phyloP scores from a whole-genome alignment of 2,797 vertebrate species.

The Melanotaenia boesemani region DNA sequence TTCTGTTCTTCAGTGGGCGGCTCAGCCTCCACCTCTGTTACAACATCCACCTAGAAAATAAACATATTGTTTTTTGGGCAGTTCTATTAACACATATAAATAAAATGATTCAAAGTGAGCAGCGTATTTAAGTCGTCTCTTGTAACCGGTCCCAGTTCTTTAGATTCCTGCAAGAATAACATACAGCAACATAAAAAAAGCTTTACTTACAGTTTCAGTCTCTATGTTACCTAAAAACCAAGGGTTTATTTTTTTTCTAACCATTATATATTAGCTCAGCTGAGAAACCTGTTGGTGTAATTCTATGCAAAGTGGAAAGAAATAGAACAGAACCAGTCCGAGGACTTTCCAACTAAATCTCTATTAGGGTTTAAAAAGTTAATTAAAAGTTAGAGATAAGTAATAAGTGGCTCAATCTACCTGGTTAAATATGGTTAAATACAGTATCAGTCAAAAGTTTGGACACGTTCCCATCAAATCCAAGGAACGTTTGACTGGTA shows the following conservation, averaged over 20 bases:
- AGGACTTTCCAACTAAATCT: background rate
- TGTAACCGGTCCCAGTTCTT: slow-evolving; percentile 37
- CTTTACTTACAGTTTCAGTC: fast-evolving
- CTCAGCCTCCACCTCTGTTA: slow-evolving; percentile 41
- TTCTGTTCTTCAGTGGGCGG: slow-evolving; percentile 18
- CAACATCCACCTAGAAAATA: slow-evolving; percentile 69
- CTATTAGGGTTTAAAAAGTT: background rate
- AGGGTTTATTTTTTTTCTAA: too few relatives aligned
- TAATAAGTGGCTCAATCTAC: background rate
- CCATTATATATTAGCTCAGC: too few relatives aligned
- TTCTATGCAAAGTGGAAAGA: background rate
- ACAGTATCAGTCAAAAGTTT: background rate
- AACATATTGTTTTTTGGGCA: slow-evolving; percentile 23
- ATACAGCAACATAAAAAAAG: background rate
- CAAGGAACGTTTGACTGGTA: too few relatives aligned
- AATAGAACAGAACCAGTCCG: background rate
- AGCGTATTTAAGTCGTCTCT: slow-evolving; percentile 47
- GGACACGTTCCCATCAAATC: too few relatives aligned
- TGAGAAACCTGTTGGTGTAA: background rate
- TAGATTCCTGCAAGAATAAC: slow-evolving; percentile 51
- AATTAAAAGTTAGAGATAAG: too few relatives aligned
- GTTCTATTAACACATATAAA: slow-evolving; percentile 2
- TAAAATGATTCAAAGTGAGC: background rate
- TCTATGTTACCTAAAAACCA: background rate
- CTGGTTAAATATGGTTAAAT: background rate